phyloP scores from a whole-genome alignment of 2,797 vertebrate genomes.

The Bufotes viridis region DNA sequence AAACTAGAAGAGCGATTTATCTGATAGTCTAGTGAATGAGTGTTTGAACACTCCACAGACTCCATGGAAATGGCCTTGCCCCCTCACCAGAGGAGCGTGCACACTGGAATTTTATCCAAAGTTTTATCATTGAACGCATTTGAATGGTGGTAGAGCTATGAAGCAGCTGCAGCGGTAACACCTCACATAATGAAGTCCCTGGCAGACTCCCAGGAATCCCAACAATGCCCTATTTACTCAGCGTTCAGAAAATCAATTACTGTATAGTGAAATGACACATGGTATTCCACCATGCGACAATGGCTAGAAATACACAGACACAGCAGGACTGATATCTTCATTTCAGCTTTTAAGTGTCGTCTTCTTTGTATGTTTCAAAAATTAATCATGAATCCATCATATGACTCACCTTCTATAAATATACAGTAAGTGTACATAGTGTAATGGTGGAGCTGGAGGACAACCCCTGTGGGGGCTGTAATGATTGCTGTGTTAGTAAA shows the following conservation, averaged over 20 bases:
- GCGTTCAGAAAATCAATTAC: constrained; percentile 67
- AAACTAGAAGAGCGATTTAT: not conserved
- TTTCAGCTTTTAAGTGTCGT: constrained; percentile 63
- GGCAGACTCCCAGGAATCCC: constrained; percentile 32
- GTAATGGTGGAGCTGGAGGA: not conserved
- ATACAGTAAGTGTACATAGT: not conserved
- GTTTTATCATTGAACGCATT: constrained; percentile 25
- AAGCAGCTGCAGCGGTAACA: constrained; percentile 25
- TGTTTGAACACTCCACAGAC: not conserved
- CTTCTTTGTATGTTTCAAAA: not conserved
- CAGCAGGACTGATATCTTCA: constrained; percentile 66
- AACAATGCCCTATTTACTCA: constrained; percentile 36
- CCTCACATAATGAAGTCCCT: constrained; percentile 54
- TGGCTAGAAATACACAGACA: constrained; percentile 68
- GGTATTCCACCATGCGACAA: constrained; percentile 69
- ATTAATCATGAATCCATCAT: not conserved
- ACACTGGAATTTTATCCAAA: constrained; percentile 13
- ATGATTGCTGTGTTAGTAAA: not conserved
- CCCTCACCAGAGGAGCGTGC: not conserved
- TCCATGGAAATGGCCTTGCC: not conserved
- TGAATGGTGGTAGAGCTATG: constrained; percentile 53
- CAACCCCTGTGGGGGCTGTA: not conserved
- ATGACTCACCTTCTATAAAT: not conserved
- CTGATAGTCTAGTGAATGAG: not conserved
- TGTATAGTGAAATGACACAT: constrained; percentile 70